Evolutionary conservation across 2,797 vertebrate species (phyloP).

Genomic region (Chelonia mydas): DNA sequence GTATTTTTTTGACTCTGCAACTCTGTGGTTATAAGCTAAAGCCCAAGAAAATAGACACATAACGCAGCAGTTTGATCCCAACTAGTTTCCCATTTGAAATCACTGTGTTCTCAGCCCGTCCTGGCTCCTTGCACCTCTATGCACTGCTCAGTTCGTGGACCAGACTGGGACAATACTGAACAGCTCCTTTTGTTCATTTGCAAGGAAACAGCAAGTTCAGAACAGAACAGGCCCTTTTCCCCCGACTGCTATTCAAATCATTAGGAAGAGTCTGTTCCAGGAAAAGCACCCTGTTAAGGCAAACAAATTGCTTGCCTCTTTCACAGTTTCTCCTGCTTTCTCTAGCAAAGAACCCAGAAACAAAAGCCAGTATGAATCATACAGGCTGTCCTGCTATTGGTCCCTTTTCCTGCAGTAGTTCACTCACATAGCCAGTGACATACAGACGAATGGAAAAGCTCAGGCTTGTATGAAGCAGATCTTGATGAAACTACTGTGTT

Average conservation of each 20-base stretch:
- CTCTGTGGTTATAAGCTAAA: too few species aligned
- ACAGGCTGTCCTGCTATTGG: constrained; percentile 41
- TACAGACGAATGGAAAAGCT: neutral
- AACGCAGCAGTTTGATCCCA: neutral
- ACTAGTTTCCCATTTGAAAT: accelerated
- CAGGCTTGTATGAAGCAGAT: neutral
- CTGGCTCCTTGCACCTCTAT: neutral
- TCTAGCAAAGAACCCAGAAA: neutral
- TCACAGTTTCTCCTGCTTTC: neutral
- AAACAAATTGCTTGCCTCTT: neutral
- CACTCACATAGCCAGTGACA: constrained; percentile 6
- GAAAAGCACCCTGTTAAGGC: constrained; percentile 8
- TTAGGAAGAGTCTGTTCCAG: constrained; percentile 16
- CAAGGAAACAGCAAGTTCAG: neutral
- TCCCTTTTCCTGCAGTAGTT: constrained; percentile 58
- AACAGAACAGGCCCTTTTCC: neutral
- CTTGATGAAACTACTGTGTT: constrained; percentile 40
- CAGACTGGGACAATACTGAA: neutral
- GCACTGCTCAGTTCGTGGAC: neutral
- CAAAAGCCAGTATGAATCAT: constrained; percentile 10
- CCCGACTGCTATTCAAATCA: neutral
- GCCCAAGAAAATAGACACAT: neutral
- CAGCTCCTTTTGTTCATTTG: neutral
- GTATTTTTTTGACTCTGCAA: neutral
- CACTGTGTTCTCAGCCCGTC: neutral